Conservation (phyloP, 1,140 invertebrate genomes). For the Pygmarrhopalites habei region DNA sequence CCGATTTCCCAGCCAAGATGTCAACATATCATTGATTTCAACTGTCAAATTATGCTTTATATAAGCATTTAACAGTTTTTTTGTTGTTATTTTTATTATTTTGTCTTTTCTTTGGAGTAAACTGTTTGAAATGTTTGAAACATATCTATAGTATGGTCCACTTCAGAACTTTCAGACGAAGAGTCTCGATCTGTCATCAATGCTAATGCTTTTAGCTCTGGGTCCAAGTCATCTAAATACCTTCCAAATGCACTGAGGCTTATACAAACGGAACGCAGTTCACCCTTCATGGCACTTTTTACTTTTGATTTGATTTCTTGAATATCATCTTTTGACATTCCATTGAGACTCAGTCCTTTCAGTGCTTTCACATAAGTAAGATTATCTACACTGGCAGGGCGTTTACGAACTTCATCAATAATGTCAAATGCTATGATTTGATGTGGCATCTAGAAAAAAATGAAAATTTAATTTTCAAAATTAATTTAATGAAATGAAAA, state of each 20-base stretch:
- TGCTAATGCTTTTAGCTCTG: neutral
- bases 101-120: neutral
- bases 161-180: neutral
- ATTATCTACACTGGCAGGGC: neutral
- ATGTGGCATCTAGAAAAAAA: conserved; percentile 8
- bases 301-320: neutral
- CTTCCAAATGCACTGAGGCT: neutral
- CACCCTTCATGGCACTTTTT: neutral
- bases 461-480: neutral
- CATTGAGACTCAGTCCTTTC: neutral
- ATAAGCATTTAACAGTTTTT: no score
- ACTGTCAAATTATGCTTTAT: no score
- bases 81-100: neutral
- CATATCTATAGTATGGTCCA: neutral
- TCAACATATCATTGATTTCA: no score
- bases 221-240: conserved; percentile 5
- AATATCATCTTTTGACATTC: neutral
- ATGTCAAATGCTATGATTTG: conserved; percentile 10
- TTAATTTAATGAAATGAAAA: neutral
- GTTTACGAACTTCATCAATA: neutral
- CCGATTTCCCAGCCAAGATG: no score
- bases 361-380: neutral
- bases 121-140: conserved; percentile 1
- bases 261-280: neutral
- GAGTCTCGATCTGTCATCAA: neutral